Conservation (phyloP, 2,888 invertebrate species). For the Dryadula phaetusa region DNA sequence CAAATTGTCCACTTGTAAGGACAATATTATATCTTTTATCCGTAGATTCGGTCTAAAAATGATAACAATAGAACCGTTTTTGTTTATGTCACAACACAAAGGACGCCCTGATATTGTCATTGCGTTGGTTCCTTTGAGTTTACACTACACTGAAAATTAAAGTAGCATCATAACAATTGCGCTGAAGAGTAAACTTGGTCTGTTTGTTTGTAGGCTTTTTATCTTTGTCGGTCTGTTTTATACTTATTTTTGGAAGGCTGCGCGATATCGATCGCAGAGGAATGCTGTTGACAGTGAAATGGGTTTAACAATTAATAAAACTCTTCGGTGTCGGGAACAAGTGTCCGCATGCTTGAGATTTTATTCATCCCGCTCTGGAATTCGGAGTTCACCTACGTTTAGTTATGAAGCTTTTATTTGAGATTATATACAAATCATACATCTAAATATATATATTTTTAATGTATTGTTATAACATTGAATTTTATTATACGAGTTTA, state of each 20-base stretch:
- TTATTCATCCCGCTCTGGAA: slow-evolving; percentile 49
- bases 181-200: slow-evolving; percentile 68
- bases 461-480: neutral
- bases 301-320: slow-evolving; percentile 82
- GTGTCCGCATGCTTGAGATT: slow-evolving; percentile 65
- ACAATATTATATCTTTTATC: slow-evolving; percentile 62
- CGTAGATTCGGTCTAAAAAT: slow-evolving; percentile 60
- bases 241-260: slow-evolving; percentile 66
- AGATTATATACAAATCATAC: neutral
- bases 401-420: slow-evolving; percentile 33
- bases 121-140: slow-evolving; percentile 76
- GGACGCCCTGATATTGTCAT: slow-evolving; percentile 69
- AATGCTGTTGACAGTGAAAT: slow-evolving; percentile 82
- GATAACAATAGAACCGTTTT: slow-evolving; percentile 71
- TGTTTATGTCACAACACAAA: slow-evolving; percentile 68
- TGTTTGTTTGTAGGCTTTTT: slow-evolving; percentile 68
- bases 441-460: slow-evolving; percentile 56
- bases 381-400: slow-evolving; percentile 31
- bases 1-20: slow-evolving; percentile 69
- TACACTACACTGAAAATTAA: slow-evolving; percentile 82
- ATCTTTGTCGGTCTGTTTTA: slow-evolving; percentile 73
- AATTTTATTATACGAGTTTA: slow-evolving; percentile 71
- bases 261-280: slow-evolving; percentile 73
- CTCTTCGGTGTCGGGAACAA: slow-evolving; percentile 63
- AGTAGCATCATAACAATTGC: slow-evolving; percentile 75